These are phyloP conservation scores for Tinea trinotella DNA, from an alignment of 2,888 invertebrate species.

Conservation along the genomic window DNA sequence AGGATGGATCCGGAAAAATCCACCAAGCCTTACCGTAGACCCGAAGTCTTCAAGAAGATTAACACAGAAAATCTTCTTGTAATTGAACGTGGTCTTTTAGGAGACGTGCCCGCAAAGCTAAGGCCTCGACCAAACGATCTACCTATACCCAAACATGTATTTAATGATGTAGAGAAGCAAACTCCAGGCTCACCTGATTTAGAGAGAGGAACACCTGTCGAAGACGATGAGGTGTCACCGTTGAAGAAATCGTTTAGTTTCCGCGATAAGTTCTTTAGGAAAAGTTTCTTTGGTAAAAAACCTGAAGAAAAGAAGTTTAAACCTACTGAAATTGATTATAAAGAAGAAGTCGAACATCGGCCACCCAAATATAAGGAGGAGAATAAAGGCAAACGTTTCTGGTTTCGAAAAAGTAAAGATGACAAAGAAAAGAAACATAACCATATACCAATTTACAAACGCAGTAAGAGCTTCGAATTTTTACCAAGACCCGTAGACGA, in stretches of 20 bases:
- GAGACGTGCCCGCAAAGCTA: constrained; percentile 53
- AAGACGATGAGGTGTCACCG: constrained; percentile 44
- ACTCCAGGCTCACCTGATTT: constrained; percentile 42
- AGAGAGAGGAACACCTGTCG: constrained; percentile 34
- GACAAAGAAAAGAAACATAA: constrained; percentile 34
- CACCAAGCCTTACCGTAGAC: constrained; percentile 28
- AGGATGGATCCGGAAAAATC: constrained; percentile 50
- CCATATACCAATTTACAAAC: constrained; percentile 39
- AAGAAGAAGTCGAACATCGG: constrained; percentile 22
- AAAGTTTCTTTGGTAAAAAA: constrained; percentile 48
- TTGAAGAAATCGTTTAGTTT: constrained; percentile 61
- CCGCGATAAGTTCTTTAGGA: constrained; percentile 51
- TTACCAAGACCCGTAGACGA: constrained; percentile 50
- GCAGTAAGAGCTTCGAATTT: constrained; percentile 65
- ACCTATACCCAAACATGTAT: constrained; percentile 54
- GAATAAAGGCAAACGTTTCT: constrained; percentile 52
- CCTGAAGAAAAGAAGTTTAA: constrained; percentile 48
- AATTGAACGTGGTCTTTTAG: constrained; percentile 56
- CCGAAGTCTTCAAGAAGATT: constrained; percentile 52
- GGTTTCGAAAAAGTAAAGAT: constrained; percentile 57
- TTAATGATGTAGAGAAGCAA: constrained; percentile 30
- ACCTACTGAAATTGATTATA: constrained; percentile 34
- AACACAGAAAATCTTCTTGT: constrained; percentile 52
- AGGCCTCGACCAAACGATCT: constrained; percentile 47
- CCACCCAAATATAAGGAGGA: constrained; percentile 25